Base-by-base conservation (phyloP, 1,140 invertebrate species). In the Ganaspis sp. region DNA sequence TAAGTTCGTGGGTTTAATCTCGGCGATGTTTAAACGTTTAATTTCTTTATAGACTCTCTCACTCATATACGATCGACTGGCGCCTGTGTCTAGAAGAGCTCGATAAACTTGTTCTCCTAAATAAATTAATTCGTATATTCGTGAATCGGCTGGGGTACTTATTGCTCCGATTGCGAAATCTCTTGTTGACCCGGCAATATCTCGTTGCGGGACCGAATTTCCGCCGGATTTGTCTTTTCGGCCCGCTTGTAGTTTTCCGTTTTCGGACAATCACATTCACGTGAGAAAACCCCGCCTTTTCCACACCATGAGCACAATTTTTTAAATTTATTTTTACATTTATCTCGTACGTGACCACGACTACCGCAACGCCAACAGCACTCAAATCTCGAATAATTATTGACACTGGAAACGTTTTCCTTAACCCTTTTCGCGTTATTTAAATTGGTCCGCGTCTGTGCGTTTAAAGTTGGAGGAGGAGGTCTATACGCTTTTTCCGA, bases 251-350 rank as follows among this genome's bases (percentile, higher is more conserved):
- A 45, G 71, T 75, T 79, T 73, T 58, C 74, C 74, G 26, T n/a
- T 0, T 42, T 72, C 6, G 1, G 1, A 12, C 72, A 49, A 0
- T 73, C 6, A 12, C 78, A 80, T n/a, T 80, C 71, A 17, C 69
- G 17, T 6, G 74, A 71, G 3, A 76, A 19, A 3, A 72, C 12
- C 1, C 34, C 40, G 1, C 74, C 72, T 8, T 71, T 58, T 0
- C 78, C 74, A 26, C 78, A 80, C 1, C 23, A 23, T 0, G 72
- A 80, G 34, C 78, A 80, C n/a, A 80, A 80, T 9, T 69, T 70
- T 2, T 21, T 15, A 0, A n/a, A 9, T 3, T 19, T 1, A 3
- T 45, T 45, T 19, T 38, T 21, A 23, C 78, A 79, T 0, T 71
- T 11, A 1, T 12, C 4, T 5, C 78, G 29, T 1, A 12, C 6